phyloP scores from a whole-genome alignment of 2,888 invertebrate species.

The Caenorhabditis uteleia region DNA sequence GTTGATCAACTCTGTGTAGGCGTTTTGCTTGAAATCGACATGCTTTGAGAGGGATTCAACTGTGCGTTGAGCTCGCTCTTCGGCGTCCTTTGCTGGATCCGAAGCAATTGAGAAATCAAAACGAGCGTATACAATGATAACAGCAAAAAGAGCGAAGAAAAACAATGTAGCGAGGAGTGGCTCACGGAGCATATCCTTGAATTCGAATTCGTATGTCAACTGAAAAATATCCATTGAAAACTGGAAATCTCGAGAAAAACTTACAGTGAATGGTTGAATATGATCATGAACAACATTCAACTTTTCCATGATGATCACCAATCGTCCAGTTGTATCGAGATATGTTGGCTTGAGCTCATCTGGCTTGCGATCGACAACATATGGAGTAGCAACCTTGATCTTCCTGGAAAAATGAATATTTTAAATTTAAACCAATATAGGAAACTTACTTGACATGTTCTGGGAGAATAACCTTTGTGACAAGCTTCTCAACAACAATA shows the following conservation, averaged over 20 bases:
- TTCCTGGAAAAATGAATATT: conserved; percentile 72
- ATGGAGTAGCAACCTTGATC: conserved; percentile 83
- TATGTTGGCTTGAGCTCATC: conserved; percentile 88
- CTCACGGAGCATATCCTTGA: conserved; percentile 86
- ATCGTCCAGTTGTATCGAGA: conserved; percentile 90
- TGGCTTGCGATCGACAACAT: conserved; percentile 79
- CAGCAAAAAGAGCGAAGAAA: conserved; percentile 85
- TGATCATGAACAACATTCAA: conserved; percentile 91
- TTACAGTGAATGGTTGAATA: conserved; percentile 82
- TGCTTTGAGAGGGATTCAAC: conserved; percentile 74
- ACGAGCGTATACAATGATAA: conserved; percentile 90
- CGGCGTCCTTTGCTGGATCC: conserved; percentile 74
- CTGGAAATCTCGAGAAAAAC: conserved; percentile 3
- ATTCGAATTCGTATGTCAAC: conserved; percentile 86
- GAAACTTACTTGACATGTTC: conserved; percentile 78
- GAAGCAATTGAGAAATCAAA: conserved; percentile 87
- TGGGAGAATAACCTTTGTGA: conserved; percentile 88
- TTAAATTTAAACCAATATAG: not conserved
- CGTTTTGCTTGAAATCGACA: conserved; percentile 75
- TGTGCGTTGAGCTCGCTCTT: conserved; percentile 72
- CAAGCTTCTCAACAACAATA: conserved; percentile 88
- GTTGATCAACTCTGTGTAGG: conserved; percentile 76
- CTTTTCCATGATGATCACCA: conserved; percentile 83
- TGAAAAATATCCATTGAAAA: conserved; percentile 59
- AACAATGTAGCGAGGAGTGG: conserved; percentile 87